phyloP scores from a whole-genome alignment of 2,113 vertebrate species.

The Donacobius atricapilla region DNA sequence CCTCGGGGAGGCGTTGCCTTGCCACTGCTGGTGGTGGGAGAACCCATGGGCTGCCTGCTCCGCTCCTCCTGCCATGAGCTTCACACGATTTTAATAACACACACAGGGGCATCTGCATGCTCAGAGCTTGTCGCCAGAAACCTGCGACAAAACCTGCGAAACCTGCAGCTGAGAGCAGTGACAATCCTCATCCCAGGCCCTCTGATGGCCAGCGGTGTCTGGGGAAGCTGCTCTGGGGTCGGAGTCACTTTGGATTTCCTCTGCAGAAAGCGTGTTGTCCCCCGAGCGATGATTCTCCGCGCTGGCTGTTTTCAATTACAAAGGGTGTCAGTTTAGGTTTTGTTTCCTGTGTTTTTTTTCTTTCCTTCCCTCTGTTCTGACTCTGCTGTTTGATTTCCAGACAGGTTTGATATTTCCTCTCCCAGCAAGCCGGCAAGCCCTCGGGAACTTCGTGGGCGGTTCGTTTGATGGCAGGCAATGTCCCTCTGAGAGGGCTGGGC shows the following conservation, averaged over 20 bases:
- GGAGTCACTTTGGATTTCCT: not conserved
- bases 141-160: not conserved
- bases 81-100: not conserved
- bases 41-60: not conserved
- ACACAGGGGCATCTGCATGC: not conserved
- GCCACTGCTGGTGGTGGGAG: not conserved
- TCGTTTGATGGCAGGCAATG: not conserved
- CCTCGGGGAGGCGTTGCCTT: not conserved
- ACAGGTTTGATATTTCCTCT: not conserved
- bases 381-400: constrained; percentile 14
- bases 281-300: accelerated
- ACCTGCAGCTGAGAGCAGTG: not conserved
- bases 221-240: not conserved
- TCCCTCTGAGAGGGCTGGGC: not conserved
- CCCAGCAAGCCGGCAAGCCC: not conserved
- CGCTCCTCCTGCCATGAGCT: accelerated
- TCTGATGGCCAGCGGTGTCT: not conserved
- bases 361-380: not conserved
- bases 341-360: not conserved
- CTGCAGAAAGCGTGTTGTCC: not conserved
- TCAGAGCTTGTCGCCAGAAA: not conserved
- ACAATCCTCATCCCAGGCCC: accelerated
- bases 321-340: not conserved
- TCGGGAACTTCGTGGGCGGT: not conserved
- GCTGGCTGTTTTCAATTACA: not conserved